These are phyloP conservation scores for Tinea trinotella DNA, from an alignment of 2,888 invertebrate genomes.

Conservation along the genomic window DNA sequence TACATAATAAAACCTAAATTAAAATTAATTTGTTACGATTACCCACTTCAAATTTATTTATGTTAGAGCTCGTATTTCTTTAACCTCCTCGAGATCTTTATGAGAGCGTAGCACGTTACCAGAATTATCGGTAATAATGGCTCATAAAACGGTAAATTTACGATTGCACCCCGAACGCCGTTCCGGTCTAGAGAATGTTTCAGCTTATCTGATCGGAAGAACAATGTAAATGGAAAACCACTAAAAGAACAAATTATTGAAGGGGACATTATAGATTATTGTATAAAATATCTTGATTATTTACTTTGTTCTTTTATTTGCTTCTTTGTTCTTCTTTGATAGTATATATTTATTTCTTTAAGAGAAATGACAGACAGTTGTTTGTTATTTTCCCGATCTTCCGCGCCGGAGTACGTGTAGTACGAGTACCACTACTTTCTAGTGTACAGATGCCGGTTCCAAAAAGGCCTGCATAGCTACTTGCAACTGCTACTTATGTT, in stretches of 20 bases:
- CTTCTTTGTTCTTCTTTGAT: not conserved
- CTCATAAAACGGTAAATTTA: constrained; percentile 60
- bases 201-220: constrained; percentile 43
- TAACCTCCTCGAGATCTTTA: constrained; percentile 31
- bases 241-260: constrained; percentile 26
- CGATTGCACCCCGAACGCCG: constrained; percentile 34
- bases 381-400: no score
- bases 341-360: no score
- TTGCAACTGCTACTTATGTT: no score
- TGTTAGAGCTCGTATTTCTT: constrained; percentile 7
- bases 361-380: no score
- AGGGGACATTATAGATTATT: constrained; percentile 16
- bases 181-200: constrained; percentile 33
- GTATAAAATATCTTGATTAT: constrained; percentile 23
- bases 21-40: not conserved
- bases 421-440: no score
- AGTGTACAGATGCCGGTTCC: no score
- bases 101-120: constrained; percentile 32
- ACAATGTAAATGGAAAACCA: constrained; percentile 20
- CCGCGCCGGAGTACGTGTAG: no score
- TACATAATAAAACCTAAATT: no score
- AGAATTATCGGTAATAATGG: constrained; percentile 55
- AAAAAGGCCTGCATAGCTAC: no score
- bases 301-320: not conserved
- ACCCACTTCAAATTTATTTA: not conserved